Conservation (phyloP, 2,888 invertebrate species). For the Lamellibrachia satsuma region DNA sequence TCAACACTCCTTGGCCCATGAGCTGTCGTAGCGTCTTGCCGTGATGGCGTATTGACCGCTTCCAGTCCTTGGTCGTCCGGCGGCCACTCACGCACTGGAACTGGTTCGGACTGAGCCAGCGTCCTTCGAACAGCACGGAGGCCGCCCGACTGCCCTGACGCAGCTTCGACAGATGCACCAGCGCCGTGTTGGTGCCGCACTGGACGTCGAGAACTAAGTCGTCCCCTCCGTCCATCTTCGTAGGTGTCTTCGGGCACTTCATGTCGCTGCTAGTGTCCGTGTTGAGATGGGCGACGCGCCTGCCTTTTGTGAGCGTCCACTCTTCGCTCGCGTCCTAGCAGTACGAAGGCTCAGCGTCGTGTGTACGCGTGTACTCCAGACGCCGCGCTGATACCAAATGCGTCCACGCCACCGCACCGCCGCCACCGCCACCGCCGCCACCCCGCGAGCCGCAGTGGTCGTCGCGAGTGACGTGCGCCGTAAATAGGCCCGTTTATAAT, state of each 20-base stretch:
- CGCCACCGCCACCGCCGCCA: not conserved
- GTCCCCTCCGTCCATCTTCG: not conserved
- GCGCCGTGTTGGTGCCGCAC: conserved; percentile 60
- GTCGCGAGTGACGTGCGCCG: not conserved
- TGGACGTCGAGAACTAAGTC: conserved; percentile 57
- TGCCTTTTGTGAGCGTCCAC: not conserved
- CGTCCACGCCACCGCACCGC: not conserved
- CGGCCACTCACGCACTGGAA: conserved; percentile 68
- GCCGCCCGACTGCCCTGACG: conserved; percentile 67
- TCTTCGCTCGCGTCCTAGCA: not conserved
- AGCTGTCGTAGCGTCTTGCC: conserved; percentile 67
- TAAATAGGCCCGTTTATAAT: conserved; percentile 17
- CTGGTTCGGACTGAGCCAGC: conserved; percentile 68
- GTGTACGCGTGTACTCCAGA: conserved; percentile 7
- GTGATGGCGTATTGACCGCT: conserved; percentile 67
- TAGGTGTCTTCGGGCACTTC: not conserved
- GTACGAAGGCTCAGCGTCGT: not conserved
- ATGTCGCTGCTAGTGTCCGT: not conserved
- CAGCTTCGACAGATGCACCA: conserved; percentile 63
- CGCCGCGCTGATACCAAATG: conserved; percentile 3
- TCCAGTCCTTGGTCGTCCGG: conserved; percentile 69
- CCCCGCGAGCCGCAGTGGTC: not conserved
- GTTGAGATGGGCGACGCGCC: not conserved
- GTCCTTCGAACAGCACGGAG: conserved; percentile 64
- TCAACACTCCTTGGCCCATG: conserved; percentile 66